phyloP scores from a whole-genome alignment of 2,797 vertebrate species.

The Dryobates pubescens region DNA sequence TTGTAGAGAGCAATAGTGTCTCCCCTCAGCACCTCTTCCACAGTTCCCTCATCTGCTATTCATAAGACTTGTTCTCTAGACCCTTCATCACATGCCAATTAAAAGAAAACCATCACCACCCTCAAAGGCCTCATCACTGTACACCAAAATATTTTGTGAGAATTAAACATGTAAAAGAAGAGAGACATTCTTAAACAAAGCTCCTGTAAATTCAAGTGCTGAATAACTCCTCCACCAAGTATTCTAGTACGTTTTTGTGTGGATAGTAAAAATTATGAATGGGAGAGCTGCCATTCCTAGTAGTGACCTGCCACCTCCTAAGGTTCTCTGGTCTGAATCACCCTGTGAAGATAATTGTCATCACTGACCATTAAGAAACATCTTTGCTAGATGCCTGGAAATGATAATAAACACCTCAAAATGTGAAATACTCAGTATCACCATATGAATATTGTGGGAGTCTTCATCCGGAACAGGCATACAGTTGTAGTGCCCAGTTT shows the following conservation, averaged over 20 bases:
- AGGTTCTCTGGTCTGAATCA: not conserved
- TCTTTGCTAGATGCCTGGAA: not conserved
- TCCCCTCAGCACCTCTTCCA: too few species aligned
- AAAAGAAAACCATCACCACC: not conserved
- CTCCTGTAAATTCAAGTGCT: not conserved
- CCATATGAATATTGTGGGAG: not conserved
- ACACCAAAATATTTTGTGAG: not conserved
- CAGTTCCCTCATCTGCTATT: too few species aligned
- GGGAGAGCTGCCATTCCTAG: not conserved
- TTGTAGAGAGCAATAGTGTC: too few species aligned
- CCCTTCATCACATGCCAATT: too few species aligned
- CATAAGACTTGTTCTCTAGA: too few species aligned
- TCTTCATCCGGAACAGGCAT: not conserved
- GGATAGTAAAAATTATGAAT: not conserved
- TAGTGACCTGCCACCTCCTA: not conserved
- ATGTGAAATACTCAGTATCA: not conserved
- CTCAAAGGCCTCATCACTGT: not conserved
- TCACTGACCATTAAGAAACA: not conserved
- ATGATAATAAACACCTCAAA: not conserved
- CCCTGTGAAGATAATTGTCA: not conserved
- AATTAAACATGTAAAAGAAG: not conserved
- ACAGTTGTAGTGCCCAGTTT: not conserved
- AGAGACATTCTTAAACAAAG: not conserved
- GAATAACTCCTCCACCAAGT: not conserved
- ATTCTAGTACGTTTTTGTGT: not conserved